Base-by-base conservation (phyloP, 2,888 invertebrate genomes). In the Pyrgus malvae region DNA sequence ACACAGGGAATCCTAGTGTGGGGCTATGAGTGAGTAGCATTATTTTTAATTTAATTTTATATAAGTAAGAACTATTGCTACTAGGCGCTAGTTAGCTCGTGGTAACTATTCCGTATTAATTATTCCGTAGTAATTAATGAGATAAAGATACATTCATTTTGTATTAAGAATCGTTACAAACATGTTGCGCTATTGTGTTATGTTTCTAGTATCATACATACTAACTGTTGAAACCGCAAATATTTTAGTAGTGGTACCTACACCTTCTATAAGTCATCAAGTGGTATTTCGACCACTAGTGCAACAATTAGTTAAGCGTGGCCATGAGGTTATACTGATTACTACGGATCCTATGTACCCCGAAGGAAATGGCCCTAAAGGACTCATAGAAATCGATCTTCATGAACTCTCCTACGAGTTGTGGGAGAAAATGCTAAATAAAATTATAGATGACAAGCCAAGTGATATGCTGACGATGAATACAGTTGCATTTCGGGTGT, bases 241-340 rank as follows among this genome's bases (percentile, higher is more conserved):
- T 33, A 78, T 78, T 17, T 48, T 79, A 9, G 70, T 59, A 0
- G 54, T 76, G 0, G 53, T 73, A 16, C 58, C 76, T 0, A 59
- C 64, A 3, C 66, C 76, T 3, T 70, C 75, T 0, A 67, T 76
- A 37, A 80, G 78, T 44, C 84, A 85, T 53, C 82, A 83, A 64
- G 60, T 79, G 0, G 72, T 75, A 0, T 79, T 69, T 17, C 67
- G 71, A n/a, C 67, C 72, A 0, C 40, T 90, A 1, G 72, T 77
- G 17, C 58, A 72, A 14, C 81, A 76, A 16, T 60, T 91, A n/a
- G 74, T 72, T 0, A 69, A 60, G 31, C 64, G 77, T 4, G 89
- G 88, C 0, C 88, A 90, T 48, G 71, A 88, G 35, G 56, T 90
- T 0, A 69, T 75, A 0, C 65, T 84, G 0, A 57, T 84, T 4